phyloP scores from a whole-genome alignment of 2,797 vertebrate genomes.

The Pitangus sulphuratus region DNA sequence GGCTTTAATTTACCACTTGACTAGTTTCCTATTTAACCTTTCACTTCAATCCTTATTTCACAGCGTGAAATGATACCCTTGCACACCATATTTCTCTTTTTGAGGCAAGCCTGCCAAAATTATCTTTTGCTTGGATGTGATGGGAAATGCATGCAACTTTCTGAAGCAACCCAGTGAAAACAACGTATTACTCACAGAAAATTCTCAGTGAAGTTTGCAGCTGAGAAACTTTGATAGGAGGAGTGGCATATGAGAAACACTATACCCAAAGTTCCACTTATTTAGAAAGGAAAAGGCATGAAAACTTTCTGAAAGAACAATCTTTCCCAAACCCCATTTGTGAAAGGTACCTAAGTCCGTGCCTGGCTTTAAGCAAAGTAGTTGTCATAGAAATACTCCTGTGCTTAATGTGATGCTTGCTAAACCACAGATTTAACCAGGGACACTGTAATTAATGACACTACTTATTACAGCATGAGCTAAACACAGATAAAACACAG shows the following conservation, averaged over 20 bases:
- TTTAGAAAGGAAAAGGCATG: background rate
- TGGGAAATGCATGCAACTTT: slow-evolving; percentile 34
- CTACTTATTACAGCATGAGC: background rate
- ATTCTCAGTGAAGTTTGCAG: background rate
- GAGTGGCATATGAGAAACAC: background rate
- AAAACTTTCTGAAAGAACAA: background rate
- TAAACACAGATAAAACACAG: background rate
- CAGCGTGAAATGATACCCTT: slow-evolving; percentile 48
- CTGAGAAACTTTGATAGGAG: slow-evolving; percentile 17
- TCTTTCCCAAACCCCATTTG: background rate
- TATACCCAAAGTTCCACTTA: background rate
- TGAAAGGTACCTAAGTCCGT: background rate
- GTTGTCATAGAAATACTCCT: background rate
- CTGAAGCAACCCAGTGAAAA: slow-evolving; percentile 35
- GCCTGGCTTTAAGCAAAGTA: background rate
- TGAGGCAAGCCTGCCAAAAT: slow-evolving; percentile 46
- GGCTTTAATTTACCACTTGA: slow-evolving; percentile 72
- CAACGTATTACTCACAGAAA: background rate
- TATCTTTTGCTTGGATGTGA: slow-evolving; percentile 38
- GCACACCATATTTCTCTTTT: slow-evolving; percentile 42
- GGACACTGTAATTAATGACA: background rate
- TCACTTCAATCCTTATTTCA: slow-evolving; percentile 60
- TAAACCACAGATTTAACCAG: background rate
- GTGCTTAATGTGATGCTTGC: background rate
- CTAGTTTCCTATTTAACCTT: slow-evolving; percentile 68